phyloP scores from a whole-genome alignment of 2,888 invertebrate species.

The Tubiluchus corallicola region DNA sequence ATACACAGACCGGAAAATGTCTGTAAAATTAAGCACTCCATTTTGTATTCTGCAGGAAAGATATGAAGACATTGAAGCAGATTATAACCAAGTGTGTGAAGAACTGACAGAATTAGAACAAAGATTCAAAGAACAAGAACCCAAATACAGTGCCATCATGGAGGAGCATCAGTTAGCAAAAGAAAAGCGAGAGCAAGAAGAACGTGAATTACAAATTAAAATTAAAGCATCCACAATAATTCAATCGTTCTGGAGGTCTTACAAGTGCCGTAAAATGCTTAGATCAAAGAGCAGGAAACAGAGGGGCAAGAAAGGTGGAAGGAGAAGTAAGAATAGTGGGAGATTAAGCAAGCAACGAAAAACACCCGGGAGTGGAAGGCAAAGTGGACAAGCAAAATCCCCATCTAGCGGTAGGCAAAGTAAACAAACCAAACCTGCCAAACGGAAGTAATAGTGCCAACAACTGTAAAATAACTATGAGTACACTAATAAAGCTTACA shows the following conservation, averaged over 20 bases:
- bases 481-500: no score
- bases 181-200: constrained; percentile 25
- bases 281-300: constrained; percentile 23
- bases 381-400: no score
- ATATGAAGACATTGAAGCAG: constrained; percentile 27
- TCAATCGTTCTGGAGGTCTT: constrained; percentile 31
- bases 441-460: no score
- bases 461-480: no score
- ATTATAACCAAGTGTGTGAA: constrained; percentile 29
- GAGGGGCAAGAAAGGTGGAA: constrained; percentile 16
- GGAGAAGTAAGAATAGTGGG: no score
- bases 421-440: no score
- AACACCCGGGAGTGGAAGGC: neutral
- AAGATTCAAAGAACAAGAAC: constrained; percentile 26
- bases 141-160: constrained; percentile 26
- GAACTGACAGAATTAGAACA: constrained; percentile 29
- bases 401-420: no score
- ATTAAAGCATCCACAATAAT: constrained; percentile 27
- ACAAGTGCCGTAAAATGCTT: constrained; percentile 28
- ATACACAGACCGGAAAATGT: no score
- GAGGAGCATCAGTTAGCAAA: constrained; percentile 26
- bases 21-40: neutral
- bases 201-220: constrained; percentile 24
- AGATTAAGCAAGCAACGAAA: neutral
- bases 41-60: constrained; percentile 20